Conservation (phyloP, 1,140 invertebrate species). For the Camponotus pennsylvanicus region DNA sequence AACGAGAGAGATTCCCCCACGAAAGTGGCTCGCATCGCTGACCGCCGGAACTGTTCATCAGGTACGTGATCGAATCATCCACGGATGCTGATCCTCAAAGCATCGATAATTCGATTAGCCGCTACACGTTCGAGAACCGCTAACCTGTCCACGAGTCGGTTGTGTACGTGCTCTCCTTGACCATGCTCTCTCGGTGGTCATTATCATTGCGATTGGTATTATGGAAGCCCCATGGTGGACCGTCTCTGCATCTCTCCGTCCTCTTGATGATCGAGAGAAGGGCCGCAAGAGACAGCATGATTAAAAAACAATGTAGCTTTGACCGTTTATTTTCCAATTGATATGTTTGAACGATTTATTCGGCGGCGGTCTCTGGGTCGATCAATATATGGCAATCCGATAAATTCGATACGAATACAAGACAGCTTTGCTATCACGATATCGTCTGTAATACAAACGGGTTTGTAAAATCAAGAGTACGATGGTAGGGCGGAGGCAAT, state of each 20-base stretch:
- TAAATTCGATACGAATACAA: background rate
- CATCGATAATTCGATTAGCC: constrained; percentile 86
- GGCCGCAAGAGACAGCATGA: background rate
- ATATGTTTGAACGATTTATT: background rate
- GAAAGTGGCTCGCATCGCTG: constrained; percentile 84
- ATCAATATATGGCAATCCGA: background rate
- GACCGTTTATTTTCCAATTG: background rate
- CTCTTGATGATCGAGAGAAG: background rate
- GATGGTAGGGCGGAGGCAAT: constrained; percentile 30
- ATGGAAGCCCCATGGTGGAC: background rate
- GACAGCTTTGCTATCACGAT: background rate
- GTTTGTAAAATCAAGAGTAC: constrained; percentile 28
- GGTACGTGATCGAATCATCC: constrained; percentile 85
- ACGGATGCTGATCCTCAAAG: constrained; percentile 86
- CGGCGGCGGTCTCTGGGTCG: background rate
- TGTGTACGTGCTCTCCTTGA: constrained; percentile 61
- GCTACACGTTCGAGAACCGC: constrained; percentile 84
- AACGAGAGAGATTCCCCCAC: constrained; percentile 78
- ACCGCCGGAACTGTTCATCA: constrained; percentile 82
- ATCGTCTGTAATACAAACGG: background rate
- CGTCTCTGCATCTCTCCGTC: background rate
- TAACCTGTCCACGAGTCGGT: constrained; percentile 78
- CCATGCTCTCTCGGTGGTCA: constrained; percentile 44
- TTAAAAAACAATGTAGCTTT: background rate
- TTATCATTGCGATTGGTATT: constrained; percentile 48